Evolutionary conservation across 2,888 invertebrate genomes (phyloP).

Genomic region (Eudemis profundana): DNA sequence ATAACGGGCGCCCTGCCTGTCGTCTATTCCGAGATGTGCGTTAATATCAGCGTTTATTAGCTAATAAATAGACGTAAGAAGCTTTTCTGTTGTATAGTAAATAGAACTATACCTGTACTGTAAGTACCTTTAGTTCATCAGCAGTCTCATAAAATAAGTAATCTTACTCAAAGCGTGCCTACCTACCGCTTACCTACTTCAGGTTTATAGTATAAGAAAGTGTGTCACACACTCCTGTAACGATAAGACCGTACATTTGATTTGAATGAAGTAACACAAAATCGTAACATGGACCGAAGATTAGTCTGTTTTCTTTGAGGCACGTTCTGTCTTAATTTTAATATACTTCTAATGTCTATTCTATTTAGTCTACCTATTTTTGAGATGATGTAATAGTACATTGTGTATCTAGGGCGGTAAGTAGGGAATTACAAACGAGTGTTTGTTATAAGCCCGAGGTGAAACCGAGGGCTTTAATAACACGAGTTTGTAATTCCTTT

Average conservation of each 20-base stretch:
- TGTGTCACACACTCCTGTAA: not conserved
- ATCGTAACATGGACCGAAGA: not conserved
- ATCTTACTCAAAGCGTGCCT: slow-evolving; percentile 17
- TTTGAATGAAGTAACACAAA: slow-evolving; percentile 6
- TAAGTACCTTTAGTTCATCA: not conserved
- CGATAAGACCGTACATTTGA: slow-evolving; percentile 15
- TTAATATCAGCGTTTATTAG: too few species aligned
- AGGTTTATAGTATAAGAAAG: slow-evolving; percentile 23
- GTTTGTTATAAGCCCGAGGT: too few species aligned
- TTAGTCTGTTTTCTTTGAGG: not conserved
- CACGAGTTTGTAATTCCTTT: too few species aligned
- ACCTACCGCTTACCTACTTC: too few species aligned
- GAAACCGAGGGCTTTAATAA: too few species aligned
- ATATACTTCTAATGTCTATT: not conserved
- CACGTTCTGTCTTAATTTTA: not conserved
- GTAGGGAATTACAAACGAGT: too few species aligned
- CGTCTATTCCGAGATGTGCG: too few species aligned
- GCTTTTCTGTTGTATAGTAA: not conserved
- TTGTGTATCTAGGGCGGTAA: too few species aligned
- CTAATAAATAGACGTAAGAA: not conserved
- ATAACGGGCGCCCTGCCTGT: too few species aligned
- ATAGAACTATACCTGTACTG: not conserved
- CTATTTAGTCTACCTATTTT: too few species aligned
- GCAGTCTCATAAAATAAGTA: not conserved
- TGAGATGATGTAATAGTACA: too few species aligned